These are phyloP conservation scores for Cheilosia vernalis DNA, from an alignment of 2,888 invertebrate species.

Conservation along the genomic window DNA sequence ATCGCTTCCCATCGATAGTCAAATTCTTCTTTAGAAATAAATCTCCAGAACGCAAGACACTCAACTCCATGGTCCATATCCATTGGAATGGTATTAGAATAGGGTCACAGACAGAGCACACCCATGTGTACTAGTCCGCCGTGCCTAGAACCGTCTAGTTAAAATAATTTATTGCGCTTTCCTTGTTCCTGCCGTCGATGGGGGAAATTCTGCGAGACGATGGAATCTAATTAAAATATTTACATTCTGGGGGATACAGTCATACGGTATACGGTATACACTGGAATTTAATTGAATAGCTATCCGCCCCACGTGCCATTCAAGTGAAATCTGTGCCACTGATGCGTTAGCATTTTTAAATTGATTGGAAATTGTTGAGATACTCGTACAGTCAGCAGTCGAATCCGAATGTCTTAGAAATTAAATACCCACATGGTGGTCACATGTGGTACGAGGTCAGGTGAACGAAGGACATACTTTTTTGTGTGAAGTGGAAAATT, in stretches of 20 bases:
- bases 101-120: conserved; percentile 50
- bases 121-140: conserved; percentile 56
- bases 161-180: conserved; percentile 60
- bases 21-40: conserved; percentile 49
- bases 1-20: conserved; percentile 45
- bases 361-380: conserved; percentile 68
- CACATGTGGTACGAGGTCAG: conserved; percentile 56
- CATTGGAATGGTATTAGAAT: conserved; percentile 10
- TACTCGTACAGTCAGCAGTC: conserved; percentile 12
- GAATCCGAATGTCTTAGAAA: conserved; percentile 39
- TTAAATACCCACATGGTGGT: conserved; percentile 42
- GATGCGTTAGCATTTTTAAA: conserved; percentile 48
- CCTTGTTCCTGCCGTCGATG: conserved; percentile 32
- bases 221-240: conserved; percentile 72
- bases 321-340: conserved; percentile 55
- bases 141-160: conserved; percentile 45
- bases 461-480: conserved; percentile 21
- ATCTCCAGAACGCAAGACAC: conserved; percentile 40
- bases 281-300: conserved; percentile 66
- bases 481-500: not conserved
- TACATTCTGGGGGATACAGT: conserved; percentile 45
- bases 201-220: conserved; percentile 61
- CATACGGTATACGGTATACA: conserved; percentile 2
- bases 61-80: conserved; percentile 11
- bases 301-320: conserved; percentile 64